Base-by-base conservation (phyloP, 2,888 invertebrate species). In the Oxycera nigricornis region DNA sequence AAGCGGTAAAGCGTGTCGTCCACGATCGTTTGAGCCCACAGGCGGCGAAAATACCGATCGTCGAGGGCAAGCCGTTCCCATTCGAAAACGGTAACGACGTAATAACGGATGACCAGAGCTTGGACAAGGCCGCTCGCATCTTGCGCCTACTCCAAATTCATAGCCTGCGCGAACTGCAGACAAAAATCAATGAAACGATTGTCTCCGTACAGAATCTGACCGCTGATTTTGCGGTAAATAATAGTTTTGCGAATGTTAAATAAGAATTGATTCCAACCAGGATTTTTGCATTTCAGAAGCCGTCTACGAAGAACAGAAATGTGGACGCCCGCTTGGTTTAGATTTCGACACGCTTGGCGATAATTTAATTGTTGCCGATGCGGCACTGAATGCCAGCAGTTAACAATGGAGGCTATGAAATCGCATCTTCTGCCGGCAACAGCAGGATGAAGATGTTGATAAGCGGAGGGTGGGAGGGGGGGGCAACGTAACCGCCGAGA, bases 311-410 rank as follows among this genome's bases (percentile, higher is more conserved):
- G 96, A 96, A 83, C 87, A 90, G 9, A 90, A 90, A 74, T 98
- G 98, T 86, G 98, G 98, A 1, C 89, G 97, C 75, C 96, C 97
- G 0, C 87, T 98, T n/a, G 98, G 97, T 14, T 86, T 98, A 81
- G 87, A 90, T 74, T 92, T 96, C 82, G 93, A 94, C 83, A 89
- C 90, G 59, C 88, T 89, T 79, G 92, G 91, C 39, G 88, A 86
- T 77, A 86, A 83, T 78, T 88, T 91, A 80, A 91, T 90, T 80
- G 92, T 94, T 14, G 90, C 89, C 7, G 98, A 98, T 87, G 90
- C 94, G n/a, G n/a, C n/a, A n/a, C n/a, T n/a, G n/a, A n/a, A n/a
- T n/a, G n/a, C n/a, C n/a, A n/a, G n/a, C n/a, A n/a, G n/a, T n/a
- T 0, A 98, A 97, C 84, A 89, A 92, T 81, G 98, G 98, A 24